Evolutionary conservation across 1,140 invertebrate genomes (phyloP).

Genomic region (Drosophila asahinai): DNA sequence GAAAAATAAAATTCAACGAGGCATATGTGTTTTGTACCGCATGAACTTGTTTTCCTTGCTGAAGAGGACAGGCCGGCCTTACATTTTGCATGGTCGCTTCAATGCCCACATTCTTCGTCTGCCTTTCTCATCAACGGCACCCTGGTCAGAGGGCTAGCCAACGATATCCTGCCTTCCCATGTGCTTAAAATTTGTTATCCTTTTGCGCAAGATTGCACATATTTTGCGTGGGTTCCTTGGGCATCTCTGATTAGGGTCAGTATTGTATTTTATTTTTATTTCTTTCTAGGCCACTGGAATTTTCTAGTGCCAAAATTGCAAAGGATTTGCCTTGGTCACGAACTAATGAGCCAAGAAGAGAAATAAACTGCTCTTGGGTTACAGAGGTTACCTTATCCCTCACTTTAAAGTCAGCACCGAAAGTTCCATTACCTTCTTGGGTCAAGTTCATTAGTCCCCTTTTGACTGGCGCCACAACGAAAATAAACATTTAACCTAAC

Average conservation of each 20-base stretch:
- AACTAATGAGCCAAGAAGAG: conserved; percentile 12
- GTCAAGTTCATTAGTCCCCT: conserved; percentile 46
- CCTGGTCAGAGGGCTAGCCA: conserved; percentile 61
- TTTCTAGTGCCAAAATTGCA: conserved; percentile 8
- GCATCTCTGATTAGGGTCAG: conserved; percentile 59
- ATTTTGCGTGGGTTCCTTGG: conserved; percentile 55
- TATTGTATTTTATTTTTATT: conserved; percentile 42
- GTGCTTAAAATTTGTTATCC: conserved; percentile 73
- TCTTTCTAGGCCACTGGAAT: conserved; percentile 1
- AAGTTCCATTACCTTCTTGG: conserved; percentile 1
- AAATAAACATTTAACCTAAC: conserved; percentile 60
- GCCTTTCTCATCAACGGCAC: conserved; percentile 45
- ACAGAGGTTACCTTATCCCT: neutral
- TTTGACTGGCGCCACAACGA: conserved; percentile 57
- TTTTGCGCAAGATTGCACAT: conserved; percentile 82
- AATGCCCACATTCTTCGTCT: conserved; percentile 51
- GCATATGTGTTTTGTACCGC: conserved; percentile 64
- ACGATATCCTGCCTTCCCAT: conserved; percentile 33
- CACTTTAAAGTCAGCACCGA: neutral
- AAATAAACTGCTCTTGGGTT: neutral
- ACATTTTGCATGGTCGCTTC: conserved; percentile 74
- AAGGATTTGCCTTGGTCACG: conserved; percentile 20
- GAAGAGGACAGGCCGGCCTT: conserved; percentile 49
- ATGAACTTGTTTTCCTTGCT: conserved; percentile 59
- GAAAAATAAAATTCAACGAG: conserved; percentile 65